Evolutionary conservation across 92 coral and sea anemone species (phyloP).

Genomic region (Epizoanthus rinbou): DNA sequence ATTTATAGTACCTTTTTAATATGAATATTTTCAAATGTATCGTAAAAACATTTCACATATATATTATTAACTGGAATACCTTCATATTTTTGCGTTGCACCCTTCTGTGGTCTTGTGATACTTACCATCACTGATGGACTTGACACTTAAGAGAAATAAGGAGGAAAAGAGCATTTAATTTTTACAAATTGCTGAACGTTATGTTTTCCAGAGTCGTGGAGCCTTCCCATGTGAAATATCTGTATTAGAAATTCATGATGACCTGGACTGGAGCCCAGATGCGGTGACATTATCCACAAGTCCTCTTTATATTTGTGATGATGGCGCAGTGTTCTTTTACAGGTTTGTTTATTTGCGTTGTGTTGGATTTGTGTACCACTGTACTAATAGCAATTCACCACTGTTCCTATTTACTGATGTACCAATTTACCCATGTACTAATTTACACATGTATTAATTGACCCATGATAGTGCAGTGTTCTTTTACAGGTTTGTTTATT

Average conservation of each 20-base stretch:
- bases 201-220: slow-evolving; percentile 81
- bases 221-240: slow-evolving; percentile 82
- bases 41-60: too few relatives aligned
- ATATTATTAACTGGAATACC: too few relatives aligned
- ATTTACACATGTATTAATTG: too few relatives aligned
- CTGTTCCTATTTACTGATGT: too few relatives aligned
- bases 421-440: not conserved
- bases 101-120: not conserved
- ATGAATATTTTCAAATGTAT: too few relatives aligned
- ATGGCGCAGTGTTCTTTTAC: slow-evolving; percentile 87
- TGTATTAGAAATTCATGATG: slow-evolving; percentile 76
- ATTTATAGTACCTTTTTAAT: too few relatives aligned
- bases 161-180: too few relatives aligned
- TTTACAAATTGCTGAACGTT: too few relatives aligned
- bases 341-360: slow-evolving; percentile 53
- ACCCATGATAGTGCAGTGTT: slow-evolving; percentile 93
- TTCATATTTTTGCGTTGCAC: not conserved
- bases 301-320: slow-evolving; percentile 83
- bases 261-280: slow-evolving; percentile 80
- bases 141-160: too few relatives aligned
- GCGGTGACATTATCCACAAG: slow-evolving; percentile 59
- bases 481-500: slow-evolving; percentile 71
- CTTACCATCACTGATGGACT: too few relatives aligned
- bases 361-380: not conserved
- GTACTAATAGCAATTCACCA: not conserved